phyloP scores from a whole-genome alignment of 1,140 invertebrate species.

The Dufourea novaeangliae region DNA sequence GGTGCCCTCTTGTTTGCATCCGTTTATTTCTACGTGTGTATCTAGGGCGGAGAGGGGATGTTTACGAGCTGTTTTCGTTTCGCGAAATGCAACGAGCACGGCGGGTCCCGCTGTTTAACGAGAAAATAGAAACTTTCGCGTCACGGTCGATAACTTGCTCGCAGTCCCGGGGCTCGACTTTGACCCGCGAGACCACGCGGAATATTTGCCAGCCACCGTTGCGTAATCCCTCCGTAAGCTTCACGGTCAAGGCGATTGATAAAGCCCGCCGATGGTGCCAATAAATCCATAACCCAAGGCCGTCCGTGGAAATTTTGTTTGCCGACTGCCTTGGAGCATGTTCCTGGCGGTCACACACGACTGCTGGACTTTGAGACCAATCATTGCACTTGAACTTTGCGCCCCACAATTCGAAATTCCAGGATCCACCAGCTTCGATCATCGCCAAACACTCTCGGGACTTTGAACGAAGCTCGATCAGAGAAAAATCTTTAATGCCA shows the following conservation, averaged over 20 bases:
- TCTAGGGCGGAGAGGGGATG: background rate
- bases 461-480: no score
- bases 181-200: background rate
- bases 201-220: background rate
- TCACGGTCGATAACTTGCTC: background rate
- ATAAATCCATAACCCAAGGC: background rate
- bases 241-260: conserved; percentile 21
- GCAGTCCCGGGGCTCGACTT: background rate
- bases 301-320: background rate
- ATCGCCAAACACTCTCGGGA: no score
- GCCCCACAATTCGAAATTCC: background rate
- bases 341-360: no score
- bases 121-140: conserved; percentile 12
- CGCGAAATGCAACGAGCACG: background rate
- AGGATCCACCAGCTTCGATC: no score
- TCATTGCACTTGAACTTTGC: background rate
- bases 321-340: no score
- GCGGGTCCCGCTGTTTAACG: background rate
- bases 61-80: conserved; percentile 42
- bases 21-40: conserved; percentile 44
- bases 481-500: no score
- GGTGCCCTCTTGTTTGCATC: conserved; percentile 1
- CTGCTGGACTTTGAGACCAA: background rate
- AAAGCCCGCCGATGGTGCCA: no score
- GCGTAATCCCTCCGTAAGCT: background rate